These are phyloP conservation scores for Rhimphoctona megacephalus DNA, from an alignment of 2,888 invertebrate genomes.

Conservation along the genomic window DNA sequence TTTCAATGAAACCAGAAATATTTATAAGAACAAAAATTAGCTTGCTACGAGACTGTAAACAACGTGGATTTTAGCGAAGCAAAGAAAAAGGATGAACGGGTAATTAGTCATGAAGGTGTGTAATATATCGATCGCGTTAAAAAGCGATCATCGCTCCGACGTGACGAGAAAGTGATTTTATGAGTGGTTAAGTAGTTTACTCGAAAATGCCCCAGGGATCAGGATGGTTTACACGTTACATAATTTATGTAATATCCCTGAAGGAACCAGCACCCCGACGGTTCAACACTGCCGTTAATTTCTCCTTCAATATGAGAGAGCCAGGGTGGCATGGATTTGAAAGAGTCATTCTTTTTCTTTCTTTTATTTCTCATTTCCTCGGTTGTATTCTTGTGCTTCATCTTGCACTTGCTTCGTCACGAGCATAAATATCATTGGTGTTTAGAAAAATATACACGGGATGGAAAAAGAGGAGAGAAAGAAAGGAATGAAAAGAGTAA, in stretches of 20 bases:
- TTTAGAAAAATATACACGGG: background rate
- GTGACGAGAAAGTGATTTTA: conserved; percentile 64
- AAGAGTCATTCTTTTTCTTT: conserved; percentile 40
- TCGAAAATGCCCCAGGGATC: conserved; percentile 33
- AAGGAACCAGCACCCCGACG: conserved; percentile 57
- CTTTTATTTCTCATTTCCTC: conserved; percentile 46
- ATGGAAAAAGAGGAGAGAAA: conserved; percentile 10
- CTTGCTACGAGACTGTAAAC: background rate
- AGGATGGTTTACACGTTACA: conserved; percentile 57
- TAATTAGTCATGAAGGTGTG: conserved; percentile 25
- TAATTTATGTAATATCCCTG: conserved; percentile 67
- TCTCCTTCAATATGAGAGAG: conserved; percentile 42
- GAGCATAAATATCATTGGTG: conserved; percentile 62
- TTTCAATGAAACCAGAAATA: background rate
- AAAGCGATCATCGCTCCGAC: conserved; percentile 52
- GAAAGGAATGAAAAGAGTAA: conserved; percentile 17
- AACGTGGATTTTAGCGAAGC: background rate
- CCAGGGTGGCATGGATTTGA: conserved; percentile 36
- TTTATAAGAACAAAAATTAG: background rate
- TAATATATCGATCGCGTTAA: conserved; percentile 64
- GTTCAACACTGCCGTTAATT: conserved; percentile 68
- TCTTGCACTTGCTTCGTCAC: conserved; percentile 63
- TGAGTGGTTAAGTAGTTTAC: conserved; percentile 60
- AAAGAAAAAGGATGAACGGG: background rate
- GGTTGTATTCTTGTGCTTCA: conserved; percentile 27